Evolutionary conservation across 2,888 invertebrate genomes (phyloP), one percentile per base, ranked within the genome.

Genomic region (Smittia aterrima): DNA sequence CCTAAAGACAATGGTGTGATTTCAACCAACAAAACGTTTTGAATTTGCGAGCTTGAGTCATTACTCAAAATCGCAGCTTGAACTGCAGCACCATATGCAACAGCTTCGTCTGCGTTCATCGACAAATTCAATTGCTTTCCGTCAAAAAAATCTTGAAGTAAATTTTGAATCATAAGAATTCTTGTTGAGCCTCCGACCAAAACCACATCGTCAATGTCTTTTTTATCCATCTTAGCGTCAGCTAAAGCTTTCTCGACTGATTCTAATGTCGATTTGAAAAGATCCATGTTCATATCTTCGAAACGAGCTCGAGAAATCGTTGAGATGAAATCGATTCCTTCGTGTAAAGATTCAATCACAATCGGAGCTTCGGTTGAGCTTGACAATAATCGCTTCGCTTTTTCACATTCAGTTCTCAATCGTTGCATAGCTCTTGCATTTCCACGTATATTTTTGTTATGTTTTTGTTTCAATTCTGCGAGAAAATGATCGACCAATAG

Each of bases 11-110:
- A 78, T 1, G 87, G 90, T 1, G 89, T 87, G 0, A 92, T 89
- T 77, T 92, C 92, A 0, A 92, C 89, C 3, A 93, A 83, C 1
- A 92, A 82, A 0, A 92, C 88, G 77, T 92, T 92, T 80, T 90
- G 89, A 75, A 92, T 89, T 78, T 85, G 87, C 0, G 85, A 83
- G 76, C 87, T 88, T 25, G 81, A 79, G 80, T 84, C 91, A 66
- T 92, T 93, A 58, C 87, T 87, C 38, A 95, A 84, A 76, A 93
- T 93, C 68, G 93, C 94, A 3, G 93, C 95, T 83, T 94, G 94
- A 0, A 94, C 92, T 22, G 93, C 93, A 2, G 93, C 93, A 3
- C 93, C 93, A 79, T 93, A 94, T 0, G 94, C 94, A 0, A 94
- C 91, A 16, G 95, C 90, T 81, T 92, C 92, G 78, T 92, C 92